These are phyloP conservation scores for Papilio gigon DNA, from an alignment of 2,888 invertebrate genomes.

Conservation along the genomic window DNA sequence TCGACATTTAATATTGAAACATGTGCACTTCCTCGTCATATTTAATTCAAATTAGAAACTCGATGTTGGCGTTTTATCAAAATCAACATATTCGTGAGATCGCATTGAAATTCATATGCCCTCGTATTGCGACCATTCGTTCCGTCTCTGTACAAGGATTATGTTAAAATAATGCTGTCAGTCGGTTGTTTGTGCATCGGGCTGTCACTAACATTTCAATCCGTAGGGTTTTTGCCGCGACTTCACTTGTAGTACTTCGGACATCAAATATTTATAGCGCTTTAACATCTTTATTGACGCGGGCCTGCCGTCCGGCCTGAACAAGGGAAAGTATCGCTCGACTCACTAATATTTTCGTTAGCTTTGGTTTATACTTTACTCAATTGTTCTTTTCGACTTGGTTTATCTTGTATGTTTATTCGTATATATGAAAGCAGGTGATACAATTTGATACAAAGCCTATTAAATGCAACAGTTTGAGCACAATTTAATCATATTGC, in stretches of 20 bases:
- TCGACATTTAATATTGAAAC: constrained; percentile 40
- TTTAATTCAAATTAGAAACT: constrained; percentile 64
- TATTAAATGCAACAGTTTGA: constrained; percentile 30
- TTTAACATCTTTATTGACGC: constrained; percentile 81
- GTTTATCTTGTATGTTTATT: not conserved
- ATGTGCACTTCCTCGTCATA: constrained; percentile 54
- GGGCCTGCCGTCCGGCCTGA: constrained; percentile 67
- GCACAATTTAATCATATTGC: constrained; percentile 52
- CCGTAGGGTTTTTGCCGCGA: constrained; percentile 73
- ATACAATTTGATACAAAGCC: constrained; percentile 2
- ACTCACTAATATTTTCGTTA: constrained; percentile 62
- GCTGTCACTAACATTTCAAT: constrained; percentile 81
- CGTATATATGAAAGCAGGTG: not conserved
- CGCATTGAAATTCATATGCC: constrained; percentile 78
- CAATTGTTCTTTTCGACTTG: constrained; percentile 34
- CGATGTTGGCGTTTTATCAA: constrained; percentile 70
- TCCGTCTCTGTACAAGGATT: constrained; percentile 77
- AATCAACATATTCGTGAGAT: constrained; percentile 69
- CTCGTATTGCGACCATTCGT: constrained; percentile 76
- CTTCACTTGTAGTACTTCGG: constrained; percentile 67
- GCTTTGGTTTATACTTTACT: constrained; percentile 48
- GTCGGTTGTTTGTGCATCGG: constrained; percentile 79
- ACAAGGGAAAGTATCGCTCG: constrained; percentile 65
- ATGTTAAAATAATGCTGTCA: constrained; percentile 80
- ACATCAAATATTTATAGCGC: constrained; percentile 78